A percentile compares a stretch with the other conserved stretches of the same genome.
phyloP scores from a whole-genome alignment of 2,888 invertebrate genomes.

The Leptinotarsa peninsularis region DNA sequence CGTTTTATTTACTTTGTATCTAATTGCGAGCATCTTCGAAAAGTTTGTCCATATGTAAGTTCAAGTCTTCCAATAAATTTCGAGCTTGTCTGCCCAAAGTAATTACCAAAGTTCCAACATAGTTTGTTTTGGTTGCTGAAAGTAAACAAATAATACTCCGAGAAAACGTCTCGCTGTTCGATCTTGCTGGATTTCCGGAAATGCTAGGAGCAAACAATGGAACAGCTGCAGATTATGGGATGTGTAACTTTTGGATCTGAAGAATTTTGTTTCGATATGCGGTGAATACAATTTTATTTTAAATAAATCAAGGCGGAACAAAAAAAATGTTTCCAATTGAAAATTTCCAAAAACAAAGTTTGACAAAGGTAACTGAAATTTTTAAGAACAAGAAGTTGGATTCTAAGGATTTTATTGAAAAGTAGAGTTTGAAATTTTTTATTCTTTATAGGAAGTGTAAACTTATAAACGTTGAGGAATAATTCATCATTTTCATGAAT shows the following conservation, averaged over 20 bases:
- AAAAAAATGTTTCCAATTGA: no score
- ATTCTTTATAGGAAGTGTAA: no score
- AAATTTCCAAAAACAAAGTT: no score
- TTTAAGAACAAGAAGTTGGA: no score
- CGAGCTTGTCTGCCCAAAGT: slow-evolving; percentile 46
- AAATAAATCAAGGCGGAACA: no score
- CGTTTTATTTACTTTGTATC: slow-evolving; percentile 25
- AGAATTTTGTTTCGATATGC: no score
- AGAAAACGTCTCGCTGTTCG: slow-evolving; percentile 26
- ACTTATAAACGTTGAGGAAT: no score
- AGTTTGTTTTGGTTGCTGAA: slow-evolving; percentile 43
- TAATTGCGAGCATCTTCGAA: slow-evolving; percentile 41
- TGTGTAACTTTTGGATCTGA: not conserved
- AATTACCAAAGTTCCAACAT: slow-evolving; percentile 46
- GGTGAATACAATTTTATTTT: no score
- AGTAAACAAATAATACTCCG: slow-evolving; percentile 46
- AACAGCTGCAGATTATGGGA: not conserved
- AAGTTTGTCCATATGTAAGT: slow-evolving; percentile 45
- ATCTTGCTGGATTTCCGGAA: slow-evolving; percentile 36
- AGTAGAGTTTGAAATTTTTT: no score
- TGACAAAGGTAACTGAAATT: no score
- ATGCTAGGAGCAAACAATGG: slow-evolving; percentile 11
- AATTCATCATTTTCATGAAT: no score
- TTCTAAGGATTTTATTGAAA: no score
- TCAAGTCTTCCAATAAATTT: slow-evolving; percentile 47